These are phyloP conservation scores for Amphibalanus amphitrite DNA, from an alignment of 1,140 invertebrate species.

Conservation along the genomic window DNA sequence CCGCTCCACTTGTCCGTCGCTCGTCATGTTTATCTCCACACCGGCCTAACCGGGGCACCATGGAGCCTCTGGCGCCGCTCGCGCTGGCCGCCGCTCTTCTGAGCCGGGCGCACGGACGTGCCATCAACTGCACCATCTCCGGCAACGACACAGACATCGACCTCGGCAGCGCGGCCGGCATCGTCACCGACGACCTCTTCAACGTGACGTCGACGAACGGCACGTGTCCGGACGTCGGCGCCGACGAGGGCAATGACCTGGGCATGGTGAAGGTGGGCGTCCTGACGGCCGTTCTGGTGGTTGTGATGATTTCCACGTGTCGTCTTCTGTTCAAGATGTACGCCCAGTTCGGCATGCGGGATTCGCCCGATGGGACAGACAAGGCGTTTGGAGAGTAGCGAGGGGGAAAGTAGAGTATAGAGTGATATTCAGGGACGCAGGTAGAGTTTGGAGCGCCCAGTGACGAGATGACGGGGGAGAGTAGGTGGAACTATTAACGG, in stretches of 20 bases:
- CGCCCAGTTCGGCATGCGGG: not conserved
- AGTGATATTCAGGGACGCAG: too few relatives aligned
- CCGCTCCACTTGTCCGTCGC: too few relatives aligned
- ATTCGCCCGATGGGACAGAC: not conserved
- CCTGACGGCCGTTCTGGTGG: not conserved
- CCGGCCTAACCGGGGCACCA: too few relatives aligned
- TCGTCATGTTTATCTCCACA: not conserved
- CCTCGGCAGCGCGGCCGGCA: not conserved
- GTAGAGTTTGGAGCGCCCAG: too few relatives aligned
- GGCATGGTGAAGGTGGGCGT: conserved; percentile 1
- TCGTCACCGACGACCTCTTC: not conserved
- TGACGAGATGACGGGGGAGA: too few relatives aligned
- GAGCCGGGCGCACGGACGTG: not conserved
- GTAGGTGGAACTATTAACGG: too few relatives aligned
- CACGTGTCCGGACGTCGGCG: not conserved
- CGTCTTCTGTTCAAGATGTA: conserved; percentile 4
- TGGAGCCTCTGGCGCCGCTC: not conserved
- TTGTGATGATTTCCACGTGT: not conserved
- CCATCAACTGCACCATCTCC: not conserved
- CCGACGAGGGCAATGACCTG: not conserved
- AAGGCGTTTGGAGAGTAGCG: not conserved
- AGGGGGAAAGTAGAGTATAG: too few relatives aligned
- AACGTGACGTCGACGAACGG: not conserved
- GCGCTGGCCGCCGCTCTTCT: not conserved
- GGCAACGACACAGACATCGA: too few relatives aligned